Evolutionary conservation across 2,113 vertebrate species (phyloP), one percentile per base, ranked within the genome.

Genomic region (Trogon surrucura): DNA sequence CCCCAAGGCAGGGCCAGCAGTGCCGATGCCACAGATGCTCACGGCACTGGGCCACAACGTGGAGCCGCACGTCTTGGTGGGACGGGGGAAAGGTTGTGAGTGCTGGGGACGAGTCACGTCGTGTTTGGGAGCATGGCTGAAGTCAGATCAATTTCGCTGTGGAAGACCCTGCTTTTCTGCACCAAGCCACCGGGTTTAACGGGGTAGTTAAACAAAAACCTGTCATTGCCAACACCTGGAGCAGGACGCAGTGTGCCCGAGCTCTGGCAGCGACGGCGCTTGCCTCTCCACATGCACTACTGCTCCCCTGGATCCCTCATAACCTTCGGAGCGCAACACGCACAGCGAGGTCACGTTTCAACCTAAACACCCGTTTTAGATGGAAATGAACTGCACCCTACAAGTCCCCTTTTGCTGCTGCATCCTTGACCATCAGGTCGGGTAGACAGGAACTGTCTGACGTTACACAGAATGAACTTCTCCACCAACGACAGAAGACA

Each of bases 241-340:
- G 64, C 4, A 65, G 50, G 44, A 29, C 5, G 12, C 17, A 6
- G 6, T 29, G 25, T 27, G 57, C 23, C 44, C 6, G 6, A 6
- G 45, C 26, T 51, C 16, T 34, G 64, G 20, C 53, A 72, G 58
- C 1, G 27, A 41, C 4, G 27, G n/a, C 17, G 61, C 4, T 16
- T 22, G 12, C 0, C 0, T 29, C 54, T 32, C 58, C n/a, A 12
- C 1, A 32, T 9, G 30, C 2, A 2, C 38, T 17, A n/a, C 27
- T 9, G 8, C 29, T 38, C 14, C 30, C 3, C 0, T 11, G 79
- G 51, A 19, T 47, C 72, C 51, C 67, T 57, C 67, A 11, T 6
- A 34, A 30, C 26, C 60, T 41, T 7, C 1, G 14, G 41, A 61
- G 34, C 0, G 2, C 6, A 21, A 56, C 57, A 44, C 12, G 62